phyloP scores from a whole-genome alignment of 2,888 invertebrate genomes.

The Phaonia tiefii region DNA sequence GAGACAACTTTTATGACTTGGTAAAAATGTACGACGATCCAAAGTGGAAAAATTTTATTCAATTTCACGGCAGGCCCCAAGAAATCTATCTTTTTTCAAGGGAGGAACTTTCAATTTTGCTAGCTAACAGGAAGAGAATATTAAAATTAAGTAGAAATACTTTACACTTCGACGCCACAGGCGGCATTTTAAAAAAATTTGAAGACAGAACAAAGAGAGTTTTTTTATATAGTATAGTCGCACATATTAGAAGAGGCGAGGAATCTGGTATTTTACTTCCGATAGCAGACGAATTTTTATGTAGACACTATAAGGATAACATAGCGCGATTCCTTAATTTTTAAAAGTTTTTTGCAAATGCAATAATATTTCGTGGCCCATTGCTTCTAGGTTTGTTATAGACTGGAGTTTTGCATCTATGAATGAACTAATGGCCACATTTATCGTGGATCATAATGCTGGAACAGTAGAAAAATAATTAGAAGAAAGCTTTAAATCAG shows the following conservation, averaged over 20 bases:
- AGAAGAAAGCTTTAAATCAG: neutral
- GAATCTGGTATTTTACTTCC: neutral
- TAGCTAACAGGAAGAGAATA: neutral
- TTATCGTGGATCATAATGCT: neutral
- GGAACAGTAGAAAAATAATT: neutral
- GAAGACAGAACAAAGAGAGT: neutral
- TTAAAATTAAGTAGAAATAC: neutral
- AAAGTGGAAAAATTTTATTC: neutral
- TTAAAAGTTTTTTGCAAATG: neutral
- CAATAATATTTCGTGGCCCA: neutral
- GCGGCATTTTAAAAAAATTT: slow-evolving; percentile 2
- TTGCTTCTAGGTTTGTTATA: neutral
- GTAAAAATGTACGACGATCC: neutral
- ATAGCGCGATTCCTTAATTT: neutral
- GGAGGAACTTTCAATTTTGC: neutral
- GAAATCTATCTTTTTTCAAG: neutral
- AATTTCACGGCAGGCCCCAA: neutral
- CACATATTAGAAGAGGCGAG: neutral
- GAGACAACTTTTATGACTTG: slow-evolving; percentile 4
- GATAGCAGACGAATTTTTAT: slow-evolving; percentile 1
- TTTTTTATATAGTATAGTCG: neutral
- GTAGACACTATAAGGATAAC: neutral
- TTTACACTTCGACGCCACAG: neutral
- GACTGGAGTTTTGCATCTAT: slow-evolving; percentile 7
- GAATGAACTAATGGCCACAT: neutral